Conservation (phyloP, 2,888 invertebrate genomes). For the Plutella xylostella region DNA sequence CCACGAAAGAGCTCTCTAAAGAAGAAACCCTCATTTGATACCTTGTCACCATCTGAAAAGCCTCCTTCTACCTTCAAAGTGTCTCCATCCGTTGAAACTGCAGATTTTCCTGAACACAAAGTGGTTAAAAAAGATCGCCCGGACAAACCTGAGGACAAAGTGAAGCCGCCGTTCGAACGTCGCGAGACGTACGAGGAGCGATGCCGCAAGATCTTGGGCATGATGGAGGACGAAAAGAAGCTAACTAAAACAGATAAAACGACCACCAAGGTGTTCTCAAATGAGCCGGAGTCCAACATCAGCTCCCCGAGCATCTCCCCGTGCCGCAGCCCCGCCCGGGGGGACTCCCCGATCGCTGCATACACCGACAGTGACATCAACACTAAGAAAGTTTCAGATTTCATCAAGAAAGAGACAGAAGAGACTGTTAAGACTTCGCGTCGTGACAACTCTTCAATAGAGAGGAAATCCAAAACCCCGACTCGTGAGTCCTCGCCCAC, state of each 20-base stretch:
- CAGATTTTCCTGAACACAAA: slow-evolving; percentile 29
- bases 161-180: slow-evolving; percentile 70
- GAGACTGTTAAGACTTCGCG: slow-evolving; percentile 23
- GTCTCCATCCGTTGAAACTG: slow-evolving; percentile 41
- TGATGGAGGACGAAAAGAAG: slow-evolving; percentile 54
- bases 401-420: slow-evolving; percentile 31
- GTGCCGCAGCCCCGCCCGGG: slow-evolving; percentile 33
- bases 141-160: slow-evolving; percentile 35
- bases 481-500: slow-evolving; percentile 32
- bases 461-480: slow-evolving; percentile 16
- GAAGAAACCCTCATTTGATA: slow-evolving; percentile 44
- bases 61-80: slow-evolving; percentile 50
- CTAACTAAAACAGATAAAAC: slow-evolving; percentile 6
- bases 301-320: slow-evolving; percentile 43
- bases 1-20: slow-evolving; percentile 61
- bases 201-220: slow-evolving; percentile 77
- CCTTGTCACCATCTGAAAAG: slow-evolving; percentile 44
- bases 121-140: slow-evolving; percentile 37
- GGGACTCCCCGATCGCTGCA: slow-evolving; percentile 25
- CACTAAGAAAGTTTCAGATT: slow-evolving; percentile 26
- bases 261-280: neutral
- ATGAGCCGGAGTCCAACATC: slow-evolving; percentile 23
- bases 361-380: slow-evolving; percentile 20
- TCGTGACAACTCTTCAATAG: slow-evolving; percentile 16
- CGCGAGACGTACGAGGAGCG: slow-evolving; percentile 81